phyloP scores from a whole-genome alignment of 2,888 invertebrate species.

The Drosophila mettleri region DNA sequence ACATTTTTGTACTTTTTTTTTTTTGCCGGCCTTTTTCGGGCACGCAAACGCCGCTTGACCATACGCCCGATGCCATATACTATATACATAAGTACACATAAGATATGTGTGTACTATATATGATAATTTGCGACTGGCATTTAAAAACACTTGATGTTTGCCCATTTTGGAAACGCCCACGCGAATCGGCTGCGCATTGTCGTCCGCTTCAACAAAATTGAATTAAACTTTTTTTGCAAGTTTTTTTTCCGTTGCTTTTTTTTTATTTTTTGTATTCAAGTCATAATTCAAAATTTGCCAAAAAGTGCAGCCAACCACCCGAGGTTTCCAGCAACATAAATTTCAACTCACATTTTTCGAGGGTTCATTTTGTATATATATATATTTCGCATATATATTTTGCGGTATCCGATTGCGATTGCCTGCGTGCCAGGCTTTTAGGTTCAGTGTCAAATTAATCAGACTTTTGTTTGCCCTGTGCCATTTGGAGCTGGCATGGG shows the following conservation, averaged over 20 bases:
- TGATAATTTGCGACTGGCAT: slow-evolving; percentile 51
- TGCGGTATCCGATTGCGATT: slow-evolving; percentile 38
- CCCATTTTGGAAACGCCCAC: slow-evolving; percentile 74
- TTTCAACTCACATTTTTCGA: slow-evolving; percentile 48
- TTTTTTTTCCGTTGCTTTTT: not conserved
- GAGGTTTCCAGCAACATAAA: slow-evolving; percentile 55
- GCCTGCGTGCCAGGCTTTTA: slow-evolving; percentile 64
- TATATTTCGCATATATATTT: slow-evolving; percentile 8
- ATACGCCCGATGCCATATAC: slow-evolving; percentile 39
- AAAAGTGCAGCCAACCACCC: slow-evolving; percentile 62
- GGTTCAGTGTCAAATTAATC: slow-evolving; percentile 78
- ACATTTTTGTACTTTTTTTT: not conserved
- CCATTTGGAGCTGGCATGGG: slow-evolving; percentile 41
- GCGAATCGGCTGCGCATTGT: slow-evolving; percentile 31
- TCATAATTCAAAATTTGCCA: slow-evolving; percentile 71
- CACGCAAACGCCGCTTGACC: slow-evolving; percentile 70
- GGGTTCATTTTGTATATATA: slow-evolving; percentile 12
- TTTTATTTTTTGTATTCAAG: slow-evolving; percentile 4
- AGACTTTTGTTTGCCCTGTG: slow-evolving; percentile 64
- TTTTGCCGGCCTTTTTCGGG: slow-evolving; percentile 72
- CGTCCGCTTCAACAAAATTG: slow-evolving; percentile 43
- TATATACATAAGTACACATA: slow-evolving; percentile 17
- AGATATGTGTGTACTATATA: slow-evolving; percentile 16
- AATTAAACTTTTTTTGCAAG: slow-evolving; percentile 52
- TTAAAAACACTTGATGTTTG: slow-evolving; percentile 68